Base-by-base conservation (phyloP, 37 sponge, comb jelly and placozoan genomes). In the Bolinopsis microptera region DNA sequence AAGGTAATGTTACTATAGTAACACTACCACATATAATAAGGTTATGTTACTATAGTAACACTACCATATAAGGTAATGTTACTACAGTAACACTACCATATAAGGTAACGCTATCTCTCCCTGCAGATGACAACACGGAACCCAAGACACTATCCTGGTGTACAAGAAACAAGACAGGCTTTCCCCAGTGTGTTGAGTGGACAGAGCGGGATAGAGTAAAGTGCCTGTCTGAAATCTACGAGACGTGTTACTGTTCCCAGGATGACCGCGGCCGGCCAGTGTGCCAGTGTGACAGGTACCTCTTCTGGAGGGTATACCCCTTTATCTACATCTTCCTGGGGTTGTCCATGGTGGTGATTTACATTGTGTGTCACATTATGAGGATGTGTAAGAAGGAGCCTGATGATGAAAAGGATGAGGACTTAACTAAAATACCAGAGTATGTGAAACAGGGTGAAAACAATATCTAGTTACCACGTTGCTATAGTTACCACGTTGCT, bases 201-300 rank as follows among this genome's bases (percentile, higher is more conserved):
- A 26, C 16, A 2, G 30, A 70, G 3, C 74, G 74, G 26, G 2
- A 22, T n/a, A 8, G 28, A 1, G 74, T 70, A 9, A 70, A 70
- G 21, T 70, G 74, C 74, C 74, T 70, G 25, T 26, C 74, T 9
- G 74, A 70, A 22, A 70, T 70, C 74, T 70, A 70, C 74, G 74
- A 70, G 21, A 70, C 25, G 74, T 70, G 74, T n/a, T 28, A 26
- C 26, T 70, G 74, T 26, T 3, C 5, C 5, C 5, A 22, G 25
- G 74, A 70, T n/a, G 74, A 8, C 1, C 25, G 25, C 26, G 74
- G 74, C 74, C 74, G 74, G 74, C 3, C 74, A 1, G 26, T 70
- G 74, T 70, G 74, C 74, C 1, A 9, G 28, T 70, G 74, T 70
- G 74, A 70, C 28, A 8, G 30, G 16, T 70, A 28, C 30, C 5